Base-by-base conservation (phyloP, 2,888 invertebrate species). In the Apocheima hispidaria region DNA sequence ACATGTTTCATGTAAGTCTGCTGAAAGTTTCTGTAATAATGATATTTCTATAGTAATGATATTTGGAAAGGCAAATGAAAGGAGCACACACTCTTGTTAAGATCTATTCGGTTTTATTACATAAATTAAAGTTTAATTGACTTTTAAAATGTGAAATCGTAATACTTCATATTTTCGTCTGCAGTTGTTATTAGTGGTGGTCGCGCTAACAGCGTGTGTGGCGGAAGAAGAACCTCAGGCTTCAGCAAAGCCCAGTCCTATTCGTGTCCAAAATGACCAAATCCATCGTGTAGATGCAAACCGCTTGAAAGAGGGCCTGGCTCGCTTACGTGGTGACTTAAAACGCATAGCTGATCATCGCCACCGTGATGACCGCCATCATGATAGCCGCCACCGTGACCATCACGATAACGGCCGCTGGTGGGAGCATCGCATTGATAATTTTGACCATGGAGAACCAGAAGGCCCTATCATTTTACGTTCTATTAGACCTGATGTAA, bases 1-100 rank as follows among this genome's bases (percentile, higher is more conserved):
- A 66, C 70, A 81, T 81, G 81, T 59, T 72, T 62, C 72, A 67
- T 59, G 81, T 81, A 70, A 80, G 79, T 74, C 9, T 71, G 14
- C 18, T 53, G 14, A 38, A 30, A 41, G 10, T 26, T 16, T 23
- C 12, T 18, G 18, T 14, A 18, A n/a, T 41, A 0, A 40, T 40
- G 9, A 6, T 5, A 28, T 28, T n/a, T 2, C 4, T 2, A n/a
- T 33, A 4, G 4, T 33, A 33, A 12, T n/a, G 12, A 33, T 33
- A 4, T 33, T n/a, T 26, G 12, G n/a, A 33, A 33, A 33, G n/a
- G n/a, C n/a, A n/a, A n/a, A n/a, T n/a, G n/a, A n/a, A n/a, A n/a
- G n/a, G n/a, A n/a, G n/a, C n/a, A n/a, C n/a, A n/a, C n/a, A n/a
- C n/a, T n/a, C n/a, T n/a, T n/a, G n/a, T n/a, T n/a, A n/a, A n/a